phyloP scores from a whole-genome alignment of 2,113 vertebrate species.

The Gopherus evgoodei region DNA sequence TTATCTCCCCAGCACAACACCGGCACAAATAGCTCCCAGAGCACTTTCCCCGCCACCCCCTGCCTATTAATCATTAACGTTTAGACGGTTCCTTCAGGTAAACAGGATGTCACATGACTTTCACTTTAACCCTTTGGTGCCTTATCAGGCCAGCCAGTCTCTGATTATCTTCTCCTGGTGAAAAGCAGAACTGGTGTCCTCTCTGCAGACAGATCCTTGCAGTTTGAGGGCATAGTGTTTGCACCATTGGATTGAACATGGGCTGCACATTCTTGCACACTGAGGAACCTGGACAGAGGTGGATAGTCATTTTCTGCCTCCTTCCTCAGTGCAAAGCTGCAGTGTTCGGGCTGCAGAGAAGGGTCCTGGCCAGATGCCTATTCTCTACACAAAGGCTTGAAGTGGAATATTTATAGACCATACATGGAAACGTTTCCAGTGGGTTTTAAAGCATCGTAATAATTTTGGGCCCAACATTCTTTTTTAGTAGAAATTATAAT shows the following conservation, averaged over 20 bases:
- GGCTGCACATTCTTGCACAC: not conserved
- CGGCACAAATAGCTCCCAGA: not conserved
- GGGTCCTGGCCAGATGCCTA: not conserved
- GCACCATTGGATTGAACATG: not conserved
- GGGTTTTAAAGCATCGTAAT: not conserved
- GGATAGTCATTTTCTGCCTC: not conserved
- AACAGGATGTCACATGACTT: not conserved
- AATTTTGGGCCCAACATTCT: not conserved
- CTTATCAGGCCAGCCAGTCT: not conserved
- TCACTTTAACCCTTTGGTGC: slow-evolving; percentile 39
- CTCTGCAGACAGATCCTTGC: not conserved
- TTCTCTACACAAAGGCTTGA: not conserved
- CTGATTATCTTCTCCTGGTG: not conserved
- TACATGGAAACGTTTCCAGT: not conserved
- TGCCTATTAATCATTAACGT: slow-evolving; percentile 54
- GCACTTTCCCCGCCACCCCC: not conserved
- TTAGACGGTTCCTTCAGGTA: slow-evolving; percentile 8
- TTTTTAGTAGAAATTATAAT: not conserved
- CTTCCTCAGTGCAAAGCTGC: slow-evolving; percentile 7
- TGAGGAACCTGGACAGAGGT: not conserved
- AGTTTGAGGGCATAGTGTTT: fast-evolving
- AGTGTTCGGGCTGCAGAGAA: slow-evolving; percentile 1
- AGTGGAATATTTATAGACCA: slow-evolving; percentile 2
- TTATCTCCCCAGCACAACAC: not conserved
- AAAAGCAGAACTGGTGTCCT: not conserved